Base-by-base conservation (phyloP, 2,113 vertebrate species). In the Oenanthe oenanthe region DNA sequence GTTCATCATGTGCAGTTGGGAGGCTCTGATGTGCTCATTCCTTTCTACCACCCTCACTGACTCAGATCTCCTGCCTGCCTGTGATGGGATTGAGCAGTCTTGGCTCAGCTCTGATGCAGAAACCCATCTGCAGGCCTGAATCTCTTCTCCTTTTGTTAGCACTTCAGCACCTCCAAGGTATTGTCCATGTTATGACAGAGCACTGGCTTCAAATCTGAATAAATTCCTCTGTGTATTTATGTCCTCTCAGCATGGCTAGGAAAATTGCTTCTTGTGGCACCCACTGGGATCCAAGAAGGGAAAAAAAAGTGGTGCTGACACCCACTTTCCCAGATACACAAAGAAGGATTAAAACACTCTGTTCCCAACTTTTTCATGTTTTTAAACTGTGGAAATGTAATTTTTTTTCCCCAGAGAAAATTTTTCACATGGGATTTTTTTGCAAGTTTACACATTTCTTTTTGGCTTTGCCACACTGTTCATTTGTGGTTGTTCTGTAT, bases 371-470 rank as follows among this genome's bases (percentile, higher is more conserved):
- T 83, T 68, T 86, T 85, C 6, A 54, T 56, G 36, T 65, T 85
- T 93, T 92, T 63, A 75, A 75, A 75, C 62, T 50, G 24, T 61
- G 53, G 53, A 95, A 62, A 60, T 45, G 72, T 60, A 45, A 26
- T 60, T 38, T 42, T 56, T 42, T 56, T 77, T 63, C 10, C 34
- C 25, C 8, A 32, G 62, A 71, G 74, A 95, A 91, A 91, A 60
- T 40, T 82, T 85, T 93, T 90, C 82, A 80, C 47, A 16, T 73
- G 50, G 28, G 88, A 85, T 70, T 80, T 65, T 90, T 96, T 90
- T 76, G 42, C 82, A 95, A 94, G 56, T 79, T 95, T 93, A 58
- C 71, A 70, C 28, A 42, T 88, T 93, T 84, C 63, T 66, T 91
- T 85, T 81, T 81, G 22, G 22, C 56, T 93, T 85, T 88, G 84